These are phyloP conservation scores for Oophaga sylvatica DNA, from an alignment of 2,797 vertebrate species.

Conservation along the genomic window DNA sequence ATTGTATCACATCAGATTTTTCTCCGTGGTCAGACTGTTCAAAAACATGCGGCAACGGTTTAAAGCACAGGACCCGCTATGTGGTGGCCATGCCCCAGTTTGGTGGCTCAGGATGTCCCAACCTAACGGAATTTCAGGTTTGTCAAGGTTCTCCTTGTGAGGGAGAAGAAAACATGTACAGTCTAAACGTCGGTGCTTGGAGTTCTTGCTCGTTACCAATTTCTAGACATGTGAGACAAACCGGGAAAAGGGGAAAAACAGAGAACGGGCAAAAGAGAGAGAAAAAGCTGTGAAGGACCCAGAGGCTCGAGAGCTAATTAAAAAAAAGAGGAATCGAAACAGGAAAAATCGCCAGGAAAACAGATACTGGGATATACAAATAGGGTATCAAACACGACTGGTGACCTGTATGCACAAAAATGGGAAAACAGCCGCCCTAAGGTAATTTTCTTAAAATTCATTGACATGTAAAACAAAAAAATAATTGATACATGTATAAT, in stretches of 20 bases:
- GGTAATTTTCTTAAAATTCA: conserved; percentile 75
- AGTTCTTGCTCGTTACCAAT: conserved; percentile 78
- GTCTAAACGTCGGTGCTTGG: conserved; percentile 87
- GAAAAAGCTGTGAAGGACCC: conserved; percentile 82
- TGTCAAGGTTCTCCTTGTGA: conserved; percentile 82
- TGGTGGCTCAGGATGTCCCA: conserved; percentile 85
- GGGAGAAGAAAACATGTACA: conserved; percentile 83
- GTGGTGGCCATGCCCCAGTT: conserved; percentile 89
- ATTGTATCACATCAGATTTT: conserved; percentile 91
- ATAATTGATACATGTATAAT: neutral
- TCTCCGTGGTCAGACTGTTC: conserved; percentile 92
- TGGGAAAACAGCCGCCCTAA: conserved; percentile 81
- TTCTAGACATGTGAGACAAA: conserved; percentile 76
- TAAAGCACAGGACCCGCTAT: conserved; percentile 87
- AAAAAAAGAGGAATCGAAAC: conserved; percentile 93
- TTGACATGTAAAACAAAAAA: neutral
- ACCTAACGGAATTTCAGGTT: conserved; percentile 93
- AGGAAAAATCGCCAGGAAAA: conserved; percentile 91
- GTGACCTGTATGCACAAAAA: conserved; percentile 89
- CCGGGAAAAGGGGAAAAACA: conserved; percentile 80
- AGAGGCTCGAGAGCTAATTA: conserved; percentile 90
- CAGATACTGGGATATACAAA: conserved; percentile 93
- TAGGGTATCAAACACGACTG: conserved; percentile 90
- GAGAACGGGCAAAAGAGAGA: conserved; percentile 77
- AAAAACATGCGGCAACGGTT: conserved; percentile 88